phyloP scores from a whole-genome alignment of 2,113 vertebrate genomes.

The Callorhinus ursinus region DNA sequence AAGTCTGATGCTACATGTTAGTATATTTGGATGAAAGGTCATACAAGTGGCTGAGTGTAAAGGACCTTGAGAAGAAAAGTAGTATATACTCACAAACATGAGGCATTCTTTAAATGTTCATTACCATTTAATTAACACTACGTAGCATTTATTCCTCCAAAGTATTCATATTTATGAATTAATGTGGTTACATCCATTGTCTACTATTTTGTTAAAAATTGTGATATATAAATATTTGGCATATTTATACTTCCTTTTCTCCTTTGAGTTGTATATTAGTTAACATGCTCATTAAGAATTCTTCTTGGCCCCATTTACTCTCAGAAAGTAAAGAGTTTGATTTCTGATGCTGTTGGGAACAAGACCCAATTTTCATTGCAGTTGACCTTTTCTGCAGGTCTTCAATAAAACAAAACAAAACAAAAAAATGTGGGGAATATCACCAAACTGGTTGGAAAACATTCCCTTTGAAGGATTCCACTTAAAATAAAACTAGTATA shows the following conservation, averaged over 20 bases:
- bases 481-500: background rate
- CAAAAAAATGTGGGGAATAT: background rate
- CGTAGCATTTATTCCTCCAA: background rate
- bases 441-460: background rate
- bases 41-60: background rate
- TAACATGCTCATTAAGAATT: background rate
- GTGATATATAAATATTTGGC: background rate
- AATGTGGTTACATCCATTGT: background rate
- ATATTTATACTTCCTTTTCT: background rate
- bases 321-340: background rate
- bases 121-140: background rate
- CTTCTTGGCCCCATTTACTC: accelerated
- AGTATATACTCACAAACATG: accelerated
- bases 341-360: background rate
- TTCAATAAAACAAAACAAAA: background rate
- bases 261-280: background rate
- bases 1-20: background rate
- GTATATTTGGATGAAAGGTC: background rate
- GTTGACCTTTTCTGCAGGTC: background rate
- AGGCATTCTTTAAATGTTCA: background rate
- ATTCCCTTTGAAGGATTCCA: background rate
- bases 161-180: background rate
- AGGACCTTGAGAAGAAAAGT: background rate
- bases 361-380: background rate
- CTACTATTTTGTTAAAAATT: background rate